Base-by-base conservation (phyloP, 2,888 invertebrate species). In the Oscheius sp. region DNA sequence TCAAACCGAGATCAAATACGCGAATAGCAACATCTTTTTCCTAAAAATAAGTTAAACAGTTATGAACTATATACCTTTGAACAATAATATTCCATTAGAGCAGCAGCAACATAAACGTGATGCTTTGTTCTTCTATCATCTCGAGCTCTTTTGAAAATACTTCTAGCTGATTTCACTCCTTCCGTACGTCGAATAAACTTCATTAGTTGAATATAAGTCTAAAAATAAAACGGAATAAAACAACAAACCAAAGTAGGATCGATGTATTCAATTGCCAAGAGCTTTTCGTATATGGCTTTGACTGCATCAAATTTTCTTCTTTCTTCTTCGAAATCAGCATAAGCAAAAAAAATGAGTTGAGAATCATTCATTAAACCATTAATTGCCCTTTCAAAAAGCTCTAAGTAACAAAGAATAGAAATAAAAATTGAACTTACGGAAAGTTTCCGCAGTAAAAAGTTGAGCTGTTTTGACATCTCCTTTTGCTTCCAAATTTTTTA, bases 71-170 rank as follows among this genome's bases (percentile, higher is more conserved):
- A 62, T 68, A 88, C 89, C 86, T 99, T 98, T 41, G 94, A 95
- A 87, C 97, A 97, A 86, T 96, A 97, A 87, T 97, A 98, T 87
- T 99, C 98, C 96, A 98, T 97, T 0, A 96, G 89, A 0, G 98
- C 96, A 0, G 97, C 95, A 0, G 95, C 92, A 0, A 96, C 95
- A 87, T 93, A 99, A 47, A 97, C 93, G 87, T 98, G 95, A 88
- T 93, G 94, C 1, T 91, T 91, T 0, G 92, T 91, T 20, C 90
- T 86, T 2, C 89, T 87, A 86, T 99, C 97, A 86, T 97, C 96
- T 24, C 98, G 89, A 0, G 96, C 96, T 77, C 93, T 70, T 87
- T 96, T 96, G 87, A 99, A 99, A 14, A 98, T 93, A 0, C 91
- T 91, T 81, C 98, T 89, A 0, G 97, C 96, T 0, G 95, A 92